Conservation (phyloP, 2,797 vertebrate genomes). For the Crax fasciolata region DNA sequence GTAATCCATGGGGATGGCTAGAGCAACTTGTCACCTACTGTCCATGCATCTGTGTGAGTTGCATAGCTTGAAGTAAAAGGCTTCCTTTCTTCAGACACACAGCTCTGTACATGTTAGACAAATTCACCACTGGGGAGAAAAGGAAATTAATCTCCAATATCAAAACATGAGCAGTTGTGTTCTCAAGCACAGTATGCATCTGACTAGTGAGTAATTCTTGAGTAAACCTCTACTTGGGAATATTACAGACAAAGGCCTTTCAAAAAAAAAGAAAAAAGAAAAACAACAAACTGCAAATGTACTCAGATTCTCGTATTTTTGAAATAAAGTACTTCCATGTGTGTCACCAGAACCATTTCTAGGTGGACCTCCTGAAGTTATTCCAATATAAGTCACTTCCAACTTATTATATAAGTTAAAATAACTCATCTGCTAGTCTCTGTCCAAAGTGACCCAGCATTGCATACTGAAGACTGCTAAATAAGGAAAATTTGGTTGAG, state of each 20-base stretch:
- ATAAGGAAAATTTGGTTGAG: constrained; percentile 45
- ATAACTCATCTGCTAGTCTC: constrained; percentile 41
- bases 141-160: background rate
- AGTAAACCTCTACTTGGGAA: constrained; percentile 26
- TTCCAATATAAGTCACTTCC: constrained; percentile 47
- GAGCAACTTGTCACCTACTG: background rate
- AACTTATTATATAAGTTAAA: constrained; percentile 44
- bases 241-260: background rate
- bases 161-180: background rate
- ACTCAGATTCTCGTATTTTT: constrained; percentile 29
- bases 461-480: constrained; percentile 43
- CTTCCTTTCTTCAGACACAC: background rate
- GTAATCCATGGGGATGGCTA: background rate
- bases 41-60: background rate
- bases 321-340: constrained; percentile 60
- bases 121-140: background rate
- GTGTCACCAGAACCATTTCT: constrained; percentile 38
- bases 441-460: constrained; percentile 31
- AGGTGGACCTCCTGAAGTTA: constrained; percentile 53
- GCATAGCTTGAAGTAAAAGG: background rate
- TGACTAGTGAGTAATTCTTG: background rate
- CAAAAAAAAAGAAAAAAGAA: background rate
- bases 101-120: background rate
- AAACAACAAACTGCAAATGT: background rate
- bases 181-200: background rate